phyloP scores from a whole-genome alignment of 2,797 vertebrate genomes.

The Micromesistius poutassou region DNA sequence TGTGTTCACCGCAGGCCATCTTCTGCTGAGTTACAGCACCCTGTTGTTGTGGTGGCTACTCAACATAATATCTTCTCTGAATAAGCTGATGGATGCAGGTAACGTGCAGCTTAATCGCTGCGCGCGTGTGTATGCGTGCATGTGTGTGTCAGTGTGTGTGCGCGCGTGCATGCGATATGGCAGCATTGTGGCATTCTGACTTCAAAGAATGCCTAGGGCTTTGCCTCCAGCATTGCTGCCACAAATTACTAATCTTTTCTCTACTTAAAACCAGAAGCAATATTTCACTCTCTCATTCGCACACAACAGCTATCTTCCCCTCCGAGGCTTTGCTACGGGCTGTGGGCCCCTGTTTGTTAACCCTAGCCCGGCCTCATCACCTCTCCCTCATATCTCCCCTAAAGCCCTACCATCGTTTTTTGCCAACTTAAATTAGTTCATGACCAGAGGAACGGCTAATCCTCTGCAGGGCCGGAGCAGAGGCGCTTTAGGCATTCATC shows the following conservation, averaged over 20 bases:
- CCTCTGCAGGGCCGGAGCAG: conserved; percentile 43
- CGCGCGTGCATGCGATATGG: background rate
- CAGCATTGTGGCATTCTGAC: background rate
- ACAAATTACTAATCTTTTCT: conserved; percentile 34
- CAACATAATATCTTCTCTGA: conserved; percentile 30
- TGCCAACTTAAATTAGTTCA: conserved; percentile 59
- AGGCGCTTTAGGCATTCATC: conserved; percentile 33
- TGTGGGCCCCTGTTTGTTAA: conserved; percentile 35
- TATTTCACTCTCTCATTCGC: conserved; percentile 9
- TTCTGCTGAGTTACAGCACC: background rate
- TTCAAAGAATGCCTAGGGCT: background rate
- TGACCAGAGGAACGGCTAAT: conserved; percentile 57
- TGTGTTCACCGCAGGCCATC: background rate
- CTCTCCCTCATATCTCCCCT: conserved; percentile 42
- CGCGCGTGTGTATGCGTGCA: conserved; percentile 26
- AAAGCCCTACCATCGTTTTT: conserved; percentile 56
- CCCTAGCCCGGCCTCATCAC: conserved; percentile 38
- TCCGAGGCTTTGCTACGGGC: conserved; percentile 30
- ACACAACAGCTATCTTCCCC: conserved; percentile 24
- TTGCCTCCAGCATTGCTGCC: conserved; percentile 17
- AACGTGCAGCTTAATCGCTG: conserved; percentile 37
- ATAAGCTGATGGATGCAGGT: conserved; percentile 37
- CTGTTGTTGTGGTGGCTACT: background rate
- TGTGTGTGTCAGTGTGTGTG: conserved; percentile 12
- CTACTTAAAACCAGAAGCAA: conserved; percentile 19